Evolutionary conservation across 1,140 invertebrate species (phyloP).

Genomic region (Antheraea mylitta): DNA sequence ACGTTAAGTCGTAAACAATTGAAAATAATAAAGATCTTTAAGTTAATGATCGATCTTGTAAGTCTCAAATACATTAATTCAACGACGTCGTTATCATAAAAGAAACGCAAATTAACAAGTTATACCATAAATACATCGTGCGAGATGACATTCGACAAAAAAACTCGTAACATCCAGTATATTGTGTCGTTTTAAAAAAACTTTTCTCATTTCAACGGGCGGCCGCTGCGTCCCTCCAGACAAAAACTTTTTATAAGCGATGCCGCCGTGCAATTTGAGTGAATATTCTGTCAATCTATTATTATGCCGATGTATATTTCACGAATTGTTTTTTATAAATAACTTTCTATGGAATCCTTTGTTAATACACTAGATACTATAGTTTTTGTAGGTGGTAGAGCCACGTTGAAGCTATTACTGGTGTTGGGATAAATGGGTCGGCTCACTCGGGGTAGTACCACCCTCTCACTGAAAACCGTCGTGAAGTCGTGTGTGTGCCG

Average conservation of each 20-base stretch:
- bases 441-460: too few relatives aligned
- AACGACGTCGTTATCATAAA: background rate
- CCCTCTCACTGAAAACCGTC: too few relatives aligned
- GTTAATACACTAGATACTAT: background rate
- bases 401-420: too few relatives aligned
- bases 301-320: slow-evolving; percentile 19
- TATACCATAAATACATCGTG: slow-evolving; percentile 1
- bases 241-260: slow-evolving; percentile 33
- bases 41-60: background rate
- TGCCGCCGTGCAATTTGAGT: slow-evolving; percentile 24
- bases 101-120: background rate
- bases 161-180: slow-evolving; percentile 14
- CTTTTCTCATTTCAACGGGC: slow-evolving; percentile 57
- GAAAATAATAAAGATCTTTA: background rate
- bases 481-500: too few relatives aligned
- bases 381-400: too few relatives aligned
- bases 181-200: slow-evolving; percentile 52
- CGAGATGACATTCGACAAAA: background rate
- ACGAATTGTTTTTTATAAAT: slow-evolving; percentile 10
- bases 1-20: background rate
- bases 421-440: too few relatives aligned
- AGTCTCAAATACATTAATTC: background rate
- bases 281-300: slow-evolving; percentile 43
- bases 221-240: slow-evolving; percentile 5
- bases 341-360: too few relatives aligned